Evolutionary conservation across 2,888 invertebrate species (phyloP), one percentile per base, ranked within the genome.

Genomic region (Nebria brevicollis): DNA sequence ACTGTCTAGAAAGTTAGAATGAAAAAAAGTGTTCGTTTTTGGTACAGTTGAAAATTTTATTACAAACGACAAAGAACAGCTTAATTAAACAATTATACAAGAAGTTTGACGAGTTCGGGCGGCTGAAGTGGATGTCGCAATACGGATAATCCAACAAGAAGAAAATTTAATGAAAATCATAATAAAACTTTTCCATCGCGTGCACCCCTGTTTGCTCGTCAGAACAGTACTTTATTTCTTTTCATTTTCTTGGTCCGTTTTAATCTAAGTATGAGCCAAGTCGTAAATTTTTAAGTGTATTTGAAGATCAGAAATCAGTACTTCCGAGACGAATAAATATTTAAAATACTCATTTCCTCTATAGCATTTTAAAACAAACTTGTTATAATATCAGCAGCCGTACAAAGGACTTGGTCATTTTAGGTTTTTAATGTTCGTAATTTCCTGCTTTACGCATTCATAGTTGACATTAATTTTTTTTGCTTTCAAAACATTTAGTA

Each of bases 21-120:
- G 7, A 54, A 54, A 54, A 54, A 54, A 54, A 54, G 11, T 13
- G 7, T 54, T 54, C 54, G 54, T 8, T 13, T 13, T 54, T 54
- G 11, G 54, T 13, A 54, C 54, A 20, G 6, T 25, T 77, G 43
- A 77, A 70, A 70, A 77, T 77, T 77, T 77, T 70, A 68, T 77
- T 66, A 77, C 68, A 41, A 20, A 15, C 42, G 42, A 41, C 34
- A 34, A 20, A 66, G 65, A 68, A 77, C 20, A 43, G 11, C 77
- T 77, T 77, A 77, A 77, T 77, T 42, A 77, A 77, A 77, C 43
- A 77, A 77, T 77, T 77, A 70, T 77, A 41, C 41, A 34, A 66
- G 42, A 76, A 66, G 41, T 76, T 76, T 26, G 66, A 70, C 70
- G 68, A 68, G 68, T 68, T 68, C 10, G 34, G 26, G 54, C 54